Percentiles rank a stretch among this genome's conserved stretches.
Evolutionary conservation across 1,140 invertebrate species (phyloP).

Genomic region (Drosophila paulistorum): DNA sequence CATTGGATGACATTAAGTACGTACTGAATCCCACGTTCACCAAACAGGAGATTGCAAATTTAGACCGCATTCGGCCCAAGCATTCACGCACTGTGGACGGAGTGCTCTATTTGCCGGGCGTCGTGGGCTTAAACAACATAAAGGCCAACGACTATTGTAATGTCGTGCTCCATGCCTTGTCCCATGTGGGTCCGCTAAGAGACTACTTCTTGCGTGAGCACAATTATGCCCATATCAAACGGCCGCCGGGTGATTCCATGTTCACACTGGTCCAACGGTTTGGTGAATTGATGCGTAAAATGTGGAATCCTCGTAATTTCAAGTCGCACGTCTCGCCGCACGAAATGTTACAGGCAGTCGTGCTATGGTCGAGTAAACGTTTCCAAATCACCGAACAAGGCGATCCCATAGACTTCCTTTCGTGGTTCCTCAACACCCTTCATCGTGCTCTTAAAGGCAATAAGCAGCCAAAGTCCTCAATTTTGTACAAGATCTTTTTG

Average conservation of each 20-base stretch:
- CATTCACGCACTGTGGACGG: conserved; percentile 98
- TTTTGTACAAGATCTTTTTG: conserved; percentile 97
- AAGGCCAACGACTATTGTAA: conserved; percentile 99
- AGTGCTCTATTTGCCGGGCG: conserved; percentile 95
- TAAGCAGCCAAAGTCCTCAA: conserved; percentile 93
- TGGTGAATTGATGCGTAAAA: conserved; percentile 97
- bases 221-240: conserved; percentile 94
- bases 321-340: conserved; percentile 99
- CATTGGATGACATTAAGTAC: conserved; percentile 99
- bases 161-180: conserved; percentile 97
- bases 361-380: conserved; percentile 98
- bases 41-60: conserved; percentile 87
- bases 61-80: conserved; percentile 92
- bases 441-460: conserved; percentile 95
- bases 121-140: conserved; percentile 99
- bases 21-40: conserved; percentile 99
- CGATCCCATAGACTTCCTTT: conserved; percentile 98
- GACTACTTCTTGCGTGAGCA: conserved; percentile 97
- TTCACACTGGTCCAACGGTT: conserved; percentile 97
- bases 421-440: conserved; percentile 97
- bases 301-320: conserved; percentile 99
- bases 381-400: conserved; percentile 99
- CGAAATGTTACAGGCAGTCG: conserved; percentile 99
- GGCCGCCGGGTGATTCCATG: conserved; percentile 95
- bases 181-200: conserved; percentile 96